Evolutionary conservation across 2,113 vertebrate genomes (phyloP), one percentile per base, ranked within the genome.

Genomic region (Phylloscopus trochiloides): DNA sequence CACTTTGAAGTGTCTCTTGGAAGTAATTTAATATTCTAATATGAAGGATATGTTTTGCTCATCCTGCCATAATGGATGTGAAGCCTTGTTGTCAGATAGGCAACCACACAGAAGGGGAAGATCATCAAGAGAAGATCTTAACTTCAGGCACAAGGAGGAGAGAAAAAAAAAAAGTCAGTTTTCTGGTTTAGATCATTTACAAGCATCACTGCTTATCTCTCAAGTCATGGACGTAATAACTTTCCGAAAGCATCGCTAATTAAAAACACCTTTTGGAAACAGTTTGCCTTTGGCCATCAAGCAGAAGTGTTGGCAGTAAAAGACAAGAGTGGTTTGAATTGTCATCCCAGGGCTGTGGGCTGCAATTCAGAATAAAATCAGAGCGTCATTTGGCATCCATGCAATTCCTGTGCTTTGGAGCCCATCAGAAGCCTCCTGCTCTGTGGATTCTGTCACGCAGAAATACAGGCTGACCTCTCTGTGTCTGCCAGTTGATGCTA

Each of bases 261-360:
- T 86, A 51, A 76, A 92, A 96, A 88, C 78, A 73, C 66, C 36
- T 89, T 93, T 79, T 75, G 58, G 74, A 88, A 92, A 61, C 67
- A 52, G 31, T 76, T 93, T 88, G 32, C 34, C 14, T 32, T 86
- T 86, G 82, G 78, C 61, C 71, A 29, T 77, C 48, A 76, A 66
- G 58, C 40, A 79, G 58, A 82, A 65, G 24, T 7, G 1, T 34
- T 92, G 85, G 42, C 71, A 86, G 45, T 76, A 70, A 72, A 89
- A 77, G n/a, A 48, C 38, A 79, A 19, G 54, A 50, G 50, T 73
- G n/a, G 32, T 90, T 90, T 82, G 45, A 88, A 28, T 88, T 92
- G 73, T 81, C 34, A 32, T 91, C 45, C 36, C 45, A 25, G 67
- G 19, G 14, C 17, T 88, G n/a, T 24, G 12, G 13, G 34, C 62